Evolutionary conservation across 2,113 vertebrate genomes (phyloP), one percentile per base, ranked within the genome.

Genomic region (Trematocara macrostoma): DNA sequence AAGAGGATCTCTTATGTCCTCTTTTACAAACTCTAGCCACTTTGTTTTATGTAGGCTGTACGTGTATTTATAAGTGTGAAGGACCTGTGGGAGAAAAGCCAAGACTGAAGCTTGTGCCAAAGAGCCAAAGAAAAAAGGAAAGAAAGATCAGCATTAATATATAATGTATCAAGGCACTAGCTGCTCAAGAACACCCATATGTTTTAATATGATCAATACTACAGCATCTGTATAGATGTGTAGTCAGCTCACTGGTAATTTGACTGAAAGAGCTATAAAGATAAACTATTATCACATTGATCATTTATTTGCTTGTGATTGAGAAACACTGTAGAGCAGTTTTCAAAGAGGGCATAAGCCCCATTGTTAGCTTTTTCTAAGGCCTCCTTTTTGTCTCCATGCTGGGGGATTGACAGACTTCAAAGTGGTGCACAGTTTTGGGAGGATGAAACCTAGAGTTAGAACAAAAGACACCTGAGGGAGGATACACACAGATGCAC

Each of bases 391-490:
- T 84, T 79, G 56, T 61, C 26, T 84, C 45, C 53, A 20, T 56
- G 20, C 49, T 64, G 87, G 15, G 71, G 71, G 91, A 90, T 38
- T 92, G 90, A 87, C 91, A 71, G 84, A 92, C 87, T 88, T 94
- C 91, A 93, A 94, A 93, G 88, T 57, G 18, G 31, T 74, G 55
- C 52, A 10, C 12, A 80, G 82, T 85, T 79, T 64, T 81, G 61
- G 67, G 7, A 76, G 86, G 81, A 85, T 74, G 81, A 61, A 67
- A 86, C 83, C 82, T 76, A 51, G 45, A 52, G 78, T 57, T 76
- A 84, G 71, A 94, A 92, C 82, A 87, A 94, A 92, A 92, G 84
- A 90, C 83, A 94, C 91, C 89, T 92, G 85, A 87, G 88, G 87
- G 84, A 88, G 67, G 69, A 59, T 6, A 49, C 78, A 88, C 35